phyloP scores from a whole-genome alignment of 2,888 invertebrate genomes.

The Diploptera punctata region DNA sequence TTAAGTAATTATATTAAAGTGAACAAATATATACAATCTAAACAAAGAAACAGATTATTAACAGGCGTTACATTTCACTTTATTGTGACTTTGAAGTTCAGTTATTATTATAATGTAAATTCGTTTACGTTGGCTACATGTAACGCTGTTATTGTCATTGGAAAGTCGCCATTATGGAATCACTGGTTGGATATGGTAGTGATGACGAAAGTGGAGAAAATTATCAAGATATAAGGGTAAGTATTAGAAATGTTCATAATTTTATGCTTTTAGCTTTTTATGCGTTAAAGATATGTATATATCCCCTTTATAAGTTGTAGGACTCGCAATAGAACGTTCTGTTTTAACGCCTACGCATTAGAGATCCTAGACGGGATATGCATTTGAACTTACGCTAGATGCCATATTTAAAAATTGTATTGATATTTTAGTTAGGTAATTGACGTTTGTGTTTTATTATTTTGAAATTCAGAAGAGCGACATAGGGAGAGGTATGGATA shows the following conservation, averaged over 20 bases:
- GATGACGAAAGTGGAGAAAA: slow-evolving; percentile 73
- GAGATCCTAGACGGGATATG: not conserved
- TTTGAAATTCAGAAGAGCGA: not conserved
- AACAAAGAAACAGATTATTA: no score
- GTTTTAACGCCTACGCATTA: not conserved
- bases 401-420: slow-evolving; percentile 5
- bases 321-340: not conserved
- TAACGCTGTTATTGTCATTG: no score
- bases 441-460: not conserved
- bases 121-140: no score
- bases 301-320: no score
- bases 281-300: not conserved
- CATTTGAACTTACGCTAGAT: not conserved
- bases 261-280: no score
- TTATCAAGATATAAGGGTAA: slow-evolving; percentile 51
- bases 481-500: slow-evolving; percentile 6
- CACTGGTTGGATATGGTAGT: slow-evolving; percentile 77
- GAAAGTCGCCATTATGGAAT: slow-evolving; percentile 65
- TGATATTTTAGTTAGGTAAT: no score
- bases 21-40: no score
- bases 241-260: no score
- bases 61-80: no score
- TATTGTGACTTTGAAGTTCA: no score
- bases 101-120: no score
- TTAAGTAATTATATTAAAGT: no score